Evolutionary conservation across 2,888 invertebrate genomes (phyloP).

Genomic region (Tetropium fuscum): DNA sequence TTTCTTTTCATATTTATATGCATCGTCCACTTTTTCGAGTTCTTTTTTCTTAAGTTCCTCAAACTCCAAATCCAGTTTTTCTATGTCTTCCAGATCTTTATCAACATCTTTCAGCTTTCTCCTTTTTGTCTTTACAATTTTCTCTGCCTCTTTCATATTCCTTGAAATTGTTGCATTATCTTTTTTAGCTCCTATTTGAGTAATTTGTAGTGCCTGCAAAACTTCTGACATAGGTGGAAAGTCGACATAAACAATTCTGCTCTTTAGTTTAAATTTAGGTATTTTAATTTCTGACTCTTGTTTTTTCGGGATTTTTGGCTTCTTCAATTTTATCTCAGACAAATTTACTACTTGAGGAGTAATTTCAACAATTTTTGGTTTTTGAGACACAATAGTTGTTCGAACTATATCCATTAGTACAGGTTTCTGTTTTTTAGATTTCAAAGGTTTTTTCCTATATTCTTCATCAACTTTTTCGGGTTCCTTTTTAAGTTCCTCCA

Average conservation of each 20-base stretch:
- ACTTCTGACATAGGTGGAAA: conserved; percentile 61
- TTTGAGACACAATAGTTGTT: conserved; percentile 62
- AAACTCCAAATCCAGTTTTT: conserved; percentile 66
- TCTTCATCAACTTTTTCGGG: conserved; percentile 42
- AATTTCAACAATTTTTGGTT: conserved; percentile 58
- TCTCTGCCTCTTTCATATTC: conserved; percentile 67
- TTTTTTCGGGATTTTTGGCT: conserved; percentile 50
- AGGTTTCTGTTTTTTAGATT: conserved; percentile 49
- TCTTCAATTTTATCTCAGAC: conserved; percentile 73
- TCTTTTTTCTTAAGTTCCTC: conserved; percentile 62
- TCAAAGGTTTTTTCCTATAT: conserved; percentile 59
- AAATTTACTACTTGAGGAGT: conserved; percentile 70
- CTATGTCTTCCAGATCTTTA: conserved; percentile 62
- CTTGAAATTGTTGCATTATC: conserved; percentile 66
- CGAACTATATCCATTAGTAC: conserved; percentile 48
- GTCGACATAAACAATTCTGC: conserved; percentile 72
- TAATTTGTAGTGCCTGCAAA: conserved; percentile 57
- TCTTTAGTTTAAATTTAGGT: conserved; percentile 78
- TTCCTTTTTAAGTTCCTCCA: conserved; percentile 47
- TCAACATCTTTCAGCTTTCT: conserved; percentile 61
- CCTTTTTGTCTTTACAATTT: conserved; percentile 58
- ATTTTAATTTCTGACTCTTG: conserved; percentile 59
- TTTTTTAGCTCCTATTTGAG: conserved; percentile 56
- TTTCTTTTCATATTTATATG: conserved; percentile 55
- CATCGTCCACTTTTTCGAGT: conserved; percentile 64